These are phyloP conservation scores for Brachionus rotundiformis DNA, from an alignment of 1,140 invertebrate genomes.

Conservation along the genomic window DNA sequence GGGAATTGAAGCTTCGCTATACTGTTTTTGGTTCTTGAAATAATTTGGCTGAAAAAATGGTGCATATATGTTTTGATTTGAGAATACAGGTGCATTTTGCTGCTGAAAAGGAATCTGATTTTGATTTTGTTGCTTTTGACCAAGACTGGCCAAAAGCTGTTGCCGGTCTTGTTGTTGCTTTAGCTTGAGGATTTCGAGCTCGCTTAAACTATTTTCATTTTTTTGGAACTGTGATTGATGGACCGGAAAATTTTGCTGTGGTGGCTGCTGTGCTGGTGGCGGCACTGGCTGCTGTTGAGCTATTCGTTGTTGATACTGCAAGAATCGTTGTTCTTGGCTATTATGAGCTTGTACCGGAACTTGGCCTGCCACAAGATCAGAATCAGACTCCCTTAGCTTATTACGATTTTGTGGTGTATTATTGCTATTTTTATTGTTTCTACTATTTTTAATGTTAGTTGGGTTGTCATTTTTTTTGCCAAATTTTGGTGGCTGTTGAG, in stretches of 20 bases:
- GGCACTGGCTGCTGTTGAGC: neutral
- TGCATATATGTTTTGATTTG: neutral
- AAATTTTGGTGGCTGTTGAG: neutral
- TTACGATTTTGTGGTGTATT: neutral
- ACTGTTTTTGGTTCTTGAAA: conserved; percentile 44
- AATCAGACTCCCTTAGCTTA: neutral
- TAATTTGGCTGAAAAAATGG: conserved; percentile 47
- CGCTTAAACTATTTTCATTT: conserved; percentile 8
- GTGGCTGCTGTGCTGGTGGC: neutral
- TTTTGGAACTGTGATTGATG: neutral
- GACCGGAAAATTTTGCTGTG: neutral
- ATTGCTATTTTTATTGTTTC: neutral
- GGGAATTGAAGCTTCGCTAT: conserved; percentile 42
- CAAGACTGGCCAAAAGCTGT: conserved; percentile 9
- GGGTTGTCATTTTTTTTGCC: neutral
- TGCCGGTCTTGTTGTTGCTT: conserved; percentile 48
- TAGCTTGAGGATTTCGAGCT: conserved; percentile 35
- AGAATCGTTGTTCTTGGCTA: conserved; percentile 18
- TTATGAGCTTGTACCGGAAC: neutral
- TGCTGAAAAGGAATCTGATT: neutral
- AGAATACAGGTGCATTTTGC: neutral
- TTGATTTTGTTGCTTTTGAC: neutral
- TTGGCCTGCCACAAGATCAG: neutral
- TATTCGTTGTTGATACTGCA: neutral
- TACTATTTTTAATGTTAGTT: neutral